Evolutionary conservation across 2,797 vertebrate genomes (phyloP), one percentile per base, ranked within the genome.

Genomic region (Synaphobranchus kaupii): DNA sequence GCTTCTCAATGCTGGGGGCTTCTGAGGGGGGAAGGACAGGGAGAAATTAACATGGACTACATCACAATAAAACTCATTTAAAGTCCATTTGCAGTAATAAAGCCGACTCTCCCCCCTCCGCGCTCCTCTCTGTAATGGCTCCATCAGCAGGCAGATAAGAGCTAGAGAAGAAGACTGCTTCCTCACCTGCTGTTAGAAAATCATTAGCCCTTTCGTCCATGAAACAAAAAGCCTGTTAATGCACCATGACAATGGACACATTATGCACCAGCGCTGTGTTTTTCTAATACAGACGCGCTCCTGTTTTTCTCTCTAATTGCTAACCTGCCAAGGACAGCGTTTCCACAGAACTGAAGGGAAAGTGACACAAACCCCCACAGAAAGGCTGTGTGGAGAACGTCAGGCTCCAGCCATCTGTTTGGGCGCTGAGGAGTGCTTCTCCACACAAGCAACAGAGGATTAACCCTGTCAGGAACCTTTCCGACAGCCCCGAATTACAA

Each of bases 151-250:
- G 96, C 95, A 97, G 97, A 96, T 95, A 95, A 96, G 93, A 93
- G 90, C 90, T 89, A 89, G 90, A 89, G 90, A 93, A 92, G 88
- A 88, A 85, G 87, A 92, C 84, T 93, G 95, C 94, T 97, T 97
- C 97, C 97, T 99, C 97, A 98, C 98, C 97, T 98, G 97, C 97
- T 98, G 97, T 98, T 98, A 97, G 96, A 97, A 97, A 98, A 98
- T 97, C 97, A 98, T 98, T 98, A 98, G 97, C 97, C 97, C 97
- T 97, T 97, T 95, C 96, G 94, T 95, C 95, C 96, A 93, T 94
- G 93, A 97, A 98, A 99, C 97, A 98, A 98, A 98, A 97, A 97
- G 95, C 93, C 93, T 94, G 93, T 96, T 97, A 97, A 97, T 98
- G 97, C 96, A 96, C 94, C 93, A 93, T 95, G 96, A 98, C 97